Evolutionary conservation across 2,888 invertebrate genomes (phyloP).

Genomic region (Hirtodrosophila confusa): DNA sequence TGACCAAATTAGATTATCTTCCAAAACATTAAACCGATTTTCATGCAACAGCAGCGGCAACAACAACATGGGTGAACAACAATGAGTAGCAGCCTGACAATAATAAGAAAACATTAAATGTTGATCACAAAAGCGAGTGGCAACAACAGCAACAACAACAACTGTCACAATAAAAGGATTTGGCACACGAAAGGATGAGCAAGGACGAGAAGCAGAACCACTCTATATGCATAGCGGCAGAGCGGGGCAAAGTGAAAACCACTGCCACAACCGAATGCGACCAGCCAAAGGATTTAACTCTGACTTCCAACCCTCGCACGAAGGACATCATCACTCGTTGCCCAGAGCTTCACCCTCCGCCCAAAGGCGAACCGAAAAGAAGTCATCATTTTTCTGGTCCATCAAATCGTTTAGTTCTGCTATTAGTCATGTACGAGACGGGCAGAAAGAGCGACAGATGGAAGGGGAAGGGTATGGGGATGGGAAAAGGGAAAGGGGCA

Average conservation of each 20-base stretch:
- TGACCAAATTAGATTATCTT: constrained; percentile 84
- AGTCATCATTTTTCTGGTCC: constrained; percentile 83
- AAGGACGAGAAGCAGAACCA: constrained; percentile 21
- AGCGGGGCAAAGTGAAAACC: constrained; percentile 26
- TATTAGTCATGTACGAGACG: constrained; percentile 78
- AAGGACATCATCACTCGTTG: constrained; percentile 6
- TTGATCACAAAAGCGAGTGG: constrained; percentile 69
- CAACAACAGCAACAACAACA: constrained; percentile 66
- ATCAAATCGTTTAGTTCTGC: constrained; percentile 84
- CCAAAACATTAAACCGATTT: constrained; percentile 83
- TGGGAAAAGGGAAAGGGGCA: neutral
- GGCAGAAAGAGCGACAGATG: constrained; percentile 28
- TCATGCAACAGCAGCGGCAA: constrained; percentile 43
- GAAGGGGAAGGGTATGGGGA: constrained; percentile 1
- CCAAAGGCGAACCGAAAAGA: constrained; percentile 57
- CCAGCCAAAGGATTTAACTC: constrained; percentile 54
- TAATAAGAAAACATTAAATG: constrained; percentile 77
- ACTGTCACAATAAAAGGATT: constrained; percentile 77
- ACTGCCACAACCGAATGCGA: constrained; percentile 1
- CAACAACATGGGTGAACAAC: constrained; percentile 15
- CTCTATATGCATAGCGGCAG: constrained; percentile 26
- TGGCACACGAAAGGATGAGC: constrained; percentile 52
- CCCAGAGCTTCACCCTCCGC: constrained; percentile 3
- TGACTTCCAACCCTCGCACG: constrained; percentile 59
- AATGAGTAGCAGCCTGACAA: constrained; percentile 29